Conservation (phyloP, 2,888 invertebrate genomes). For the Polietes domitor region DNA sequence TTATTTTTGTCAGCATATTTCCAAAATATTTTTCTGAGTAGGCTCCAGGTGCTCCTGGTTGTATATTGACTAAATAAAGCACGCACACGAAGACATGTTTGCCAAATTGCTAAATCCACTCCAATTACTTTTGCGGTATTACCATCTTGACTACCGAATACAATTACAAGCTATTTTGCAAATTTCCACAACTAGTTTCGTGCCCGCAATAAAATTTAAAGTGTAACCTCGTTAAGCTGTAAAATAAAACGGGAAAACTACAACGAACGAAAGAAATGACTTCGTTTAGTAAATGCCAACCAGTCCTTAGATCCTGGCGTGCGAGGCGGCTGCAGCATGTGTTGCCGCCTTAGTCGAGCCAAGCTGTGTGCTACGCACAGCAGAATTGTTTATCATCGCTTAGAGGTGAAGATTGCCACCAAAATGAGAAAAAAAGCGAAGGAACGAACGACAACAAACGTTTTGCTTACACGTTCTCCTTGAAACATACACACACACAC, state of each 20-base stretch:
- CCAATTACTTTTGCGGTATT: no score
- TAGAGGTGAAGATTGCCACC: background rate
- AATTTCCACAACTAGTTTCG: background rate
- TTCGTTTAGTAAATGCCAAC: constrained; percentile 10
- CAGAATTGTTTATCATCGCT: constrained; percentile 1
- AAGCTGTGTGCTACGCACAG: background rate
- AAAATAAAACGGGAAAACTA: background rate
- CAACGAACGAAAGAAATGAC: background rate
- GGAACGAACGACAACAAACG: background rate
- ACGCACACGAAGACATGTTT: no score
- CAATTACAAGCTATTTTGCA: background rate
- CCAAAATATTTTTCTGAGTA: no score
- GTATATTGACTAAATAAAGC: no score
- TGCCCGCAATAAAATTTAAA: background rate
- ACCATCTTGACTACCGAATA: no score
- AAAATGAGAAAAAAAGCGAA: background rate
- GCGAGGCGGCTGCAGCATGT: background rate
- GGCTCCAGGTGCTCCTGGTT: no score
- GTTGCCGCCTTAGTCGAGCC: background rate
- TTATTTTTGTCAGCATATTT: no score
- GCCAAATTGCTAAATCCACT: no score
- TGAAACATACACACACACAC: background rate
- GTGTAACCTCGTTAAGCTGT: constrained; percentile 11
- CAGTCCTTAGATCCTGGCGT: background rate
- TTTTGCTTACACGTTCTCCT: background rate